Base-by-base conservation (phyloP, 1,140 invertebrate genomes). In the Pachypsylla venusta region DNA sequence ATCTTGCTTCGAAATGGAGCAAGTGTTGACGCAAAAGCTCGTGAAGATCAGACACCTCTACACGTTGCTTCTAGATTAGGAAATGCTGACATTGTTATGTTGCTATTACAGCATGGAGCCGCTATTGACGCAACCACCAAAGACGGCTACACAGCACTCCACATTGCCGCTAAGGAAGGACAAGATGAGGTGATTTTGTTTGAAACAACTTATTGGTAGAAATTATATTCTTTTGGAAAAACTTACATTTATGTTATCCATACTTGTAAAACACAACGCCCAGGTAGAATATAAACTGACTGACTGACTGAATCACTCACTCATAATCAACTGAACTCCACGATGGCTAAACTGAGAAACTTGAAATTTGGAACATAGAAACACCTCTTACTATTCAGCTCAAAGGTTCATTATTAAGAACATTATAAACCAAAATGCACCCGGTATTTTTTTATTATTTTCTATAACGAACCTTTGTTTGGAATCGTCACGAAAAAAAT, bases 161-260 rank as follows among this genome's bases (percentile, higher is more conserved):
- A 99, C 71, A 96, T 99, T 67, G 93, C 95, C 30, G 90, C 93
- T 61, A 99, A 99, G 73, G 95, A 98, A 74, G 93, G 90, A 25
- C 84, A 89, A 69, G 87, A 91, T 71, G 88, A 93, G 73, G 81
- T 81, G 70, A 48, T n/a, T n/a, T n/a, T n/a, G n/a, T 58, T 27
- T 20, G 7, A n/a, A 54, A n/a, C n/a, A 55, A 25, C 28, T 39
- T 60, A 20, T 60, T 30, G 14, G 24, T 10, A 56, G 20, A 55
- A 59, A 13, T 56, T n/a, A 54, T n/a, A n/a, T 25, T 56, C 7
- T 56, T 56, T 57, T 55, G 60, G 39, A 1, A 57, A 26, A 48
- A n/a, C n/a, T 1, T 57, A 42, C 54, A 22, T 20, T 56, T 54
- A 60, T 56, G 19, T 42, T 28, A 12, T n/a, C n/a, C n/a, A n/a